Evolutionary conservation across 1,140 invertebrate genomes (phyloP), one percentile per base, ranked within the genome.

Genomic region (Triops longicaudatus): DNA sequence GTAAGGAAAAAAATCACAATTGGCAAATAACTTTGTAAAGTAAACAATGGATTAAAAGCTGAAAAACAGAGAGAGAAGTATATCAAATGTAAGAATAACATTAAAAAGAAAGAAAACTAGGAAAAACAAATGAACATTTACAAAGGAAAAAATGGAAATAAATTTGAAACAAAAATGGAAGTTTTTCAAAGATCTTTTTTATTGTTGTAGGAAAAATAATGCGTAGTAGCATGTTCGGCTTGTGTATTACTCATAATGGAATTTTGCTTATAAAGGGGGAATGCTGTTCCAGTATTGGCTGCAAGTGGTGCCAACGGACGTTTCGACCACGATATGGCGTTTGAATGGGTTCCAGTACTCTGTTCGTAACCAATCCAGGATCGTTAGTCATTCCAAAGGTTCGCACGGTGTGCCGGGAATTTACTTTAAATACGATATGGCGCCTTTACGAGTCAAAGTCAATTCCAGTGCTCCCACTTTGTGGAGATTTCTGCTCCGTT

Each of bases 221-320:
- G n/a, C n/a, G n/a, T n/a, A n/a, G n/a, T n/a, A n/a, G n/a, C n/a
- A n/a, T n/a, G n/a, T 37, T 37, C 31, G 31, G 31, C 31, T 37
- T 37, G 7, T 37, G n/a, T n/a, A n/a, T 37, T 37, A 37, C 31
- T 37, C 31, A n/a, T 37, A 72, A 73, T 31, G 63, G 22, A 5
- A 14, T 44, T 43, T 27, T 73, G 72, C 43, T 78, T 78, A 73
- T 76, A 27, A 31, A 80, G 75, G 76, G 14, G 26, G 63, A 41
- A 91, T 93, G 85, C 83, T 93, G 26, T 97, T 91, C 84, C 95
- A 98, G 82, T 98, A 98, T 86, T 98, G 97, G 81, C 88, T 98
- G 71, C 92, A 97, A 87, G 91, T 98, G n/a, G 95, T 98, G 22
- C 94, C 95, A 31, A 98, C 96, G 12, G 91, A 94, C 83, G 91